A percentile compares a stretch with the other conserved stretches of the same genome.
phyloP scores from a whole-genome alignment of 2,888 invertebrate species.

The Synanthedon tipuliformis region DNA sequence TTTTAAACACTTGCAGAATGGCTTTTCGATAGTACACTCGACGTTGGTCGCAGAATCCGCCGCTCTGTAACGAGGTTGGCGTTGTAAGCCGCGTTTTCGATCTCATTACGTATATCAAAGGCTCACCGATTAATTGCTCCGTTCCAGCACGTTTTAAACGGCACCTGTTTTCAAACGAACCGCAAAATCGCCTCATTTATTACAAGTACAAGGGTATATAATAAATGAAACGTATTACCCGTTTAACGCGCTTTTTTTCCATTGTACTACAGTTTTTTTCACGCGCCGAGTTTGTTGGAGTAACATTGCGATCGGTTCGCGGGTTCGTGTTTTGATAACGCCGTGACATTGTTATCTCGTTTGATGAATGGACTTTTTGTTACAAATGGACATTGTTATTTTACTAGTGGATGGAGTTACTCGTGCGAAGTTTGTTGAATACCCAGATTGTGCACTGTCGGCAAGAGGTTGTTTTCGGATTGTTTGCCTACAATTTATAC shows the following conservation, averaged over 20 bases:
- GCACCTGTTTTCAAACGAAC: constrained; percentile 21
- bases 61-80: too few species aligned
- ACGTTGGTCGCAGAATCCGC: too few species aligned
- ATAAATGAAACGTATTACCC: constrained; percentile 50
- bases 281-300: constrained; percentile 33
- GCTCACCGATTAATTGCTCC: constrained; percentile 9
- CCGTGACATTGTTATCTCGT: constrained; percentile 62
- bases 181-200: constrained; percentile 2
- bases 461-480: too few species aligned
- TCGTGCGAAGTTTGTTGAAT: not conserved
- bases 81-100: not conserved
- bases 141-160: constrained; percentile 7
- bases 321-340: constrained; percentile 63
- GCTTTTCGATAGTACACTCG: too few species aligned
- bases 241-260: constrained; percentile 39
- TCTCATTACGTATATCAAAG: constrained; percentile 5
- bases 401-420: constrained; percentile 33
- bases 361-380: constrained; percentile 67
- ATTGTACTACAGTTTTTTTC: constrained; percentile 52
- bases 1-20: too few species aligned
- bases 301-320: constrained; percentile 61
- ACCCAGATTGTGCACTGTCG: not conserved
- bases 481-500: too few species aligned
- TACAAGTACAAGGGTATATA: constrained; percentile 15
- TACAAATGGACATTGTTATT: constrained; percentile 61